Evolutionary conservation across 2,888 invertebrate species (phyloP), one percentile per base, ranked within the genome.

Genomic region (Salpingus planirostris): DNA sequence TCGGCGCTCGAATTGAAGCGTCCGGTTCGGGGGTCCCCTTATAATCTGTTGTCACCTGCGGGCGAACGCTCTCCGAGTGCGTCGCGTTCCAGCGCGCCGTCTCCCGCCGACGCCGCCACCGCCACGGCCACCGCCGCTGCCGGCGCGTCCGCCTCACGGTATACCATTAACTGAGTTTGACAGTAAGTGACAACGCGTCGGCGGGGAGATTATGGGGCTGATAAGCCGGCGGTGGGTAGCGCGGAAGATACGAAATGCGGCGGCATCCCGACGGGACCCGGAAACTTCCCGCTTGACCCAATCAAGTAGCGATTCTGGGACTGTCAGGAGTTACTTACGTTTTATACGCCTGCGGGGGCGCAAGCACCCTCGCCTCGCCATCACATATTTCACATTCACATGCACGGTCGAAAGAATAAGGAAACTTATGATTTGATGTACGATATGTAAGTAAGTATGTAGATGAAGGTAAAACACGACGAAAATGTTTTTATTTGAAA

Each of bases 291-390:
- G 47, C 50, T 51, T 56, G 54, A 56, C 57, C 55, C 56, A 57
- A 60, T 59, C 58, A 57, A 58, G 52, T 47, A 55, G 46, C 53
- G 54, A 59, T 59, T 58, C 54, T 49, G 54, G 43, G 47, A 39
- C 54, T 55, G 57, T 56, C 57, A 59, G 45, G 52, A 54, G 50
- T 55, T 56, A 52, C 54, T 56, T 55, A 54, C 50, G 53, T 56
- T 57, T 57, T 55, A 52, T 54, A 55, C 55, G 47, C 47, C 55
- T 53, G 47, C 44, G 43, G 49, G 54, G 48, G 46, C 47, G 43
- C 43, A 46, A 45, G 39, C 44, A 40, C 22, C 24, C 23, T 33
- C 21, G 27, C 24, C 43, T 38, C 42, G 43, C 37, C 38, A 45
- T 45, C 42, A 45, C 30, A 42, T 47, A 47, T 38, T n/a, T 38